These are phyloP conservation scores for Trachemys scripta DNA, from an alignment of 2,113 vertebrate genomes.

Conservation along the genomic window DNA sequence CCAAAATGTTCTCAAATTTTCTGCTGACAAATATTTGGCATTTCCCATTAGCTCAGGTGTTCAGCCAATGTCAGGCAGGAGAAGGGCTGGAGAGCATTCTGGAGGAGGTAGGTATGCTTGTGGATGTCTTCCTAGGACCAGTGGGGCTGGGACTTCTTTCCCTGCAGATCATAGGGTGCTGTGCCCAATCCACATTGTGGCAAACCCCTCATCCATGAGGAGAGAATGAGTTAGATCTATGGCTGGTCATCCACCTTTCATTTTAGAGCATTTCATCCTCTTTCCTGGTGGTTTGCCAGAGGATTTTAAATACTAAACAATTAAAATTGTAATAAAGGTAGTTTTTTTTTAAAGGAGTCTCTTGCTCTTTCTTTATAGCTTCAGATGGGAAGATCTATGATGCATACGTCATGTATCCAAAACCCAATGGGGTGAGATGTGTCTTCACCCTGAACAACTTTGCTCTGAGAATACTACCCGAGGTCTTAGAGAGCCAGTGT, in stretches of 20 bases:
- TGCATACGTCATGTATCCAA: constrained; percentile 87
- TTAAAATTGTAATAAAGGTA: not conserved
- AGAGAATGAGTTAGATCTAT: not conserved
- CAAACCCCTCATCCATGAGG: accelerated
- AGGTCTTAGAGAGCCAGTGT: constrained; percentile 89
- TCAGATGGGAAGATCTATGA: constrained; percentile 90
- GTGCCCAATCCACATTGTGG: not conserved
- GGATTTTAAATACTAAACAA: not conserved
- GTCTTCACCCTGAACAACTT: constrained; percentile 70
- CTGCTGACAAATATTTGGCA: not conserved
- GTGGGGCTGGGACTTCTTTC: not conserved
- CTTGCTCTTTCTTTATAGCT: constrained; percentile 44
- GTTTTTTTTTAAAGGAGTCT: too few relatives aligned
- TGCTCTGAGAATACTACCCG: constrained; percentile 82
- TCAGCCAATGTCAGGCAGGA: not conserved
- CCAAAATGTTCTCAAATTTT: too few relatives aligned
- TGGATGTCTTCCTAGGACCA: not conserved
- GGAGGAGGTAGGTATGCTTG: not conserved
- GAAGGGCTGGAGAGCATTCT: not conserved
- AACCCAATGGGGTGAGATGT: constrained; percentile 24
- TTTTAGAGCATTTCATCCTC: not conserved
- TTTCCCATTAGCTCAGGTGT: not conserved
- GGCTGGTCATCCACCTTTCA: not conserved
- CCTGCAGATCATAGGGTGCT: not conserved
- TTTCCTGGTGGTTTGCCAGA: not conserved